Base-by-base conservation (phyloP, 1,140 invertebrate species). In the Marisa cornuarietis region DNA sequence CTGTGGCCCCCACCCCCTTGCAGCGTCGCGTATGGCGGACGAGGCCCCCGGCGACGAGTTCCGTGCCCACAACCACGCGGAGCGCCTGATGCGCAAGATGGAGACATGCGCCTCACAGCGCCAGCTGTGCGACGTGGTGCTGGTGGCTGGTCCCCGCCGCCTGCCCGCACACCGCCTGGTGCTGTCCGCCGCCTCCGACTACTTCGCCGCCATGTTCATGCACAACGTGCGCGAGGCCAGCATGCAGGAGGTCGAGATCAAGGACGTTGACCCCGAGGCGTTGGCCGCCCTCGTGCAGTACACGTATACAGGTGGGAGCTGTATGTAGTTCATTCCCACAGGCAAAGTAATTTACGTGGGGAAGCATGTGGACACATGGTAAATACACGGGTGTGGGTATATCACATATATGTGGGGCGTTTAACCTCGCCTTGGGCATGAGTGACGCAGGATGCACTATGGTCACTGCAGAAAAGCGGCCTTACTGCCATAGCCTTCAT, bases 201-300 rank as follows among this genome's bases (percentile, higher is more conserved):
- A 98, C 91, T 98, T 98, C 93, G 94, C 95, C 72, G 96, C 96
- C 68, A 98, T 98, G 96, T 98, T 98, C 89, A 97, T 96, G 51
- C 95, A 94, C 83, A 94, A 95, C 82, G 91, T 98, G 76, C 92
- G 94, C 85, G 97, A 98, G 92, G 94, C 96, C n/a, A 94, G 93
- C 76, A 94, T 96, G 90, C 93, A 93, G 83, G 96, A 97, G 92
- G 94, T 98, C 54, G 95, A 94, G 81, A 91, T 98, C 84, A 94
- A 95, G 84, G 94, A 95, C 89, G 94, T 98, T 26, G 94, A 97
- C 89, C 93, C 95, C 26, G 95, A 97, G 90, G 95, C 96, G 78
- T 92, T 98, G 68, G 94, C 94, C 89, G 92, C 94, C 71, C 93
- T 98, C 66, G 94, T 98, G 63, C 93, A 95, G 86, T 98, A 97